These are phyloP conservation scores for Cenopis cana DNA, from an alignment of 2,888 invertebrate species.

Conservation along the genomic window DNA sequence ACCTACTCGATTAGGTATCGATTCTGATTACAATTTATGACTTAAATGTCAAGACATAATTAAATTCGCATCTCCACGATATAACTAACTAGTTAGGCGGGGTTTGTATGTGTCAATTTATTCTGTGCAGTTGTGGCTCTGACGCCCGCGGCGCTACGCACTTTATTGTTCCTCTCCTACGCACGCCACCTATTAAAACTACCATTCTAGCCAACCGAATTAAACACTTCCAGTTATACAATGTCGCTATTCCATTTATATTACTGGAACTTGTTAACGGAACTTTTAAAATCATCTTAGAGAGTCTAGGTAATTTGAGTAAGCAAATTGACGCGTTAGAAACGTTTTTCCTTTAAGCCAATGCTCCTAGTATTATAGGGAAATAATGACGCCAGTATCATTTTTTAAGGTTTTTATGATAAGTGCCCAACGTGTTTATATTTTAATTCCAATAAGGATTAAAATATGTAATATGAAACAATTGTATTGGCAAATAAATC, in stretches of 20 bases:
- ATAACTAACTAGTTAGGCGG: slow-evolving; percentile 58
- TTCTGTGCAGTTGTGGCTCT: slow-evolving; percentile 53
- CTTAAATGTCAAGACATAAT: slow-evolving; percentile 45
- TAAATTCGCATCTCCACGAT: slow-evolving; percentile 53
- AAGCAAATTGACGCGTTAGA: not conserved
- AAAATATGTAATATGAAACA: no score
- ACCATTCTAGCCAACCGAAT: slow-evolving; percentile 41
- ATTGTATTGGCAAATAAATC: no score
- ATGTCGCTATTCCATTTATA: not conserved
- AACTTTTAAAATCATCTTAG: not conserved
- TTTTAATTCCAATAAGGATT: no score
- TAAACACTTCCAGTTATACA: slow-evolving; percentile 18
- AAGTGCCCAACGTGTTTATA: no score
- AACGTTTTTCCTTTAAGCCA: not conserved
- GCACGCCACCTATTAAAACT: slow-evolving; percentile 39
- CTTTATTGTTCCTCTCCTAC: slow-evolving; percentile 43
- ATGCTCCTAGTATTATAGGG: no score
- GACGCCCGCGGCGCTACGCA: slow-evolving; percentile 44
- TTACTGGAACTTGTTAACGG: not conserved
- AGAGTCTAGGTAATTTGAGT: no score
- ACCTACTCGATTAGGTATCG: slow-evolving; percentile 19
- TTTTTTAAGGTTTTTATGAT: no score
- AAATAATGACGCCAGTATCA: no score
- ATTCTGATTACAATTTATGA: slow-evolving; percentile 32
- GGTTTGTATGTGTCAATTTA: slow-evolving; percentile 57